Evolutionary conservation across 2,113 vertebrate genomes (phyloP), one percentile per base, ranked within the genome.

Genomic region (Clarias batrachus): DNA sequence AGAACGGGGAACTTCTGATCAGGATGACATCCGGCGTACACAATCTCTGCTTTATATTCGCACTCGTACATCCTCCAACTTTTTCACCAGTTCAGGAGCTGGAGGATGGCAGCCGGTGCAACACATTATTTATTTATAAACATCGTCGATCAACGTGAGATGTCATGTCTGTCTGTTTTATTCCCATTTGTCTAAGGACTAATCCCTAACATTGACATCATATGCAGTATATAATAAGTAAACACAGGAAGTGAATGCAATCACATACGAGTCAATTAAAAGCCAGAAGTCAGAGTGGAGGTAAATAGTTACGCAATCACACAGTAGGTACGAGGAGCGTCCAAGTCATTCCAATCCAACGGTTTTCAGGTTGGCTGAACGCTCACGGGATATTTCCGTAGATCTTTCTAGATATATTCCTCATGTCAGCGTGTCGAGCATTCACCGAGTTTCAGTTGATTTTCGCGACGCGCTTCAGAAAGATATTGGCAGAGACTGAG

Each of bases 1-100:
- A 76, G 48, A 88, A 73, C 80, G 83, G n/a, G 82, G 88, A 88
- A 87, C 84, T 80, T 80, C 62, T 52, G 83, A 83, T 65, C 81
- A 52, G 59, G 14, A 65, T 0, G 23, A n/a, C 19, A 48, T 65
- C 59, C 12, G 14, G 5, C 25, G 14, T 57, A 78, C n/a, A 56
- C 54, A 19, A 17, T 57, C n/a, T 37, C 30, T 63, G 12, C 30
- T 37, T 78, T 79, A 17, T 8, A 27, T 52, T 56, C 48, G 16
- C 48, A 77, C 23, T 27, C 27, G n/a, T 77, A 54, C n/a, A 25
- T 77, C 41, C 14, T 74, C 37, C 21, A 52, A 25, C 37, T 74
- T 74, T 25, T 74, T 21, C 21, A 48, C 19, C 71, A 52, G 37
- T 74, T 74, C 21, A 74, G 21, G 37, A 48, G 37, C 71, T 13